A percentile compares a stretch with the other conserved stretches of the same genome.
These are phyloP conservation scores for Mesocentrotus franciscanus DNA, from an alignment of 53 echinoderm and acorn worm genomes.

Conservation along the genomic window DNA sequence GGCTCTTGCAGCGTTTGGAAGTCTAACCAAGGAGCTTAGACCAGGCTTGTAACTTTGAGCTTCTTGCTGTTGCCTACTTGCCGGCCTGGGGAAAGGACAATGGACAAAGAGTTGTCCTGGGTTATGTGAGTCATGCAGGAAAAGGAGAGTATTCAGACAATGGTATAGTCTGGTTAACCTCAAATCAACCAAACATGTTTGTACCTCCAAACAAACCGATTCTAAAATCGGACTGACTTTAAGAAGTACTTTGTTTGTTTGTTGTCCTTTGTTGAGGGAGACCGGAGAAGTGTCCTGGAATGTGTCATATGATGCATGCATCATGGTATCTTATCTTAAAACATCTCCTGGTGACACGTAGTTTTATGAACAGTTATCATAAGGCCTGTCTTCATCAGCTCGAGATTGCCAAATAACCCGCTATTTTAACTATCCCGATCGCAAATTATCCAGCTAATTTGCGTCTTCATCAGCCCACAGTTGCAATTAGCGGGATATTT, in stretches of 20 bases:
- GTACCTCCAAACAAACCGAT: constrained; percentile 25
- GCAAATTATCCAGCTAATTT: too few species aligned
- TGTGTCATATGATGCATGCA: constrained; percentile 1
- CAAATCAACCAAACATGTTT: constrained; percentile 40
- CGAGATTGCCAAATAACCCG: too few species aligned
- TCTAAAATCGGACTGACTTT: constrained; percentile 14
- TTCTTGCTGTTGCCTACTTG: neutral
- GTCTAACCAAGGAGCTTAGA: neutral
- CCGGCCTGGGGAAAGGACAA: constrained; percentile 11
- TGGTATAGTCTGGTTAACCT: constrained; percentile 19
- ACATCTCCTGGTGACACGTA: too few species aligned
- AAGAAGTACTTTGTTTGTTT: neutral
- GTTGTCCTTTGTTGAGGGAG: neutral
- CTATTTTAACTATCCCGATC: too few species aligned
- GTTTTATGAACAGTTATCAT: too few species aligned
- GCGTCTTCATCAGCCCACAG: too few species aligned
- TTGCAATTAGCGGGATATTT: too few species aligned
- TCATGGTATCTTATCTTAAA: neutral
- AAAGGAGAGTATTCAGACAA: constrained; percentile 26
- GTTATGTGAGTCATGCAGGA: neutral
- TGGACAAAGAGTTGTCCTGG: neutral
- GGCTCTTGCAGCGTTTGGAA: neutral
- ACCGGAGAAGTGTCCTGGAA: neutral
- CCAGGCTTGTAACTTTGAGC: neutral
- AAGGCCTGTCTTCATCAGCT: too few species aligned